A percentile compares a stretch with the other conserved stretches of the same genome.
phyloP scores from a whole-genome alignment of 2,113 vertebrate genomes.

The Macrotis lagotis region DNA sequence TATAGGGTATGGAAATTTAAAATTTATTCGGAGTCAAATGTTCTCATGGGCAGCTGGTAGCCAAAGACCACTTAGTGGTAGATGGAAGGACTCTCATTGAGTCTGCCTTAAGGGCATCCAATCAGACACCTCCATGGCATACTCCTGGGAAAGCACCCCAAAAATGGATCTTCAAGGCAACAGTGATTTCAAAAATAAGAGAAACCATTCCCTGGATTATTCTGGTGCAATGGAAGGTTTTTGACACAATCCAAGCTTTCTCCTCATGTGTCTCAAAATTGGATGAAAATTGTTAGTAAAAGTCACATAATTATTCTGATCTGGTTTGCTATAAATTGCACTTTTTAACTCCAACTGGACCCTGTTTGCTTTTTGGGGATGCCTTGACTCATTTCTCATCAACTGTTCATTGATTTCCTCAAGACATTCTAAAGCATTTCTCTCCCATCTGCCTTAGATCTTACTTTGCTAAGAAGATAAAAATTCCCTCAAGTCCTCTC shows the following conservation, averaged over 20 bases:
- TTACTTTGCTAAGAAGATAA: background rate
- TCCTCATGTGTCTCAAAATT: background rate
- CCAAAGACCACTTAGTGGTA: background rate
- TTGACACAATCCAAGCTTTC: background rate
- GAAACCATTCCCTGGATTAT: background rate
- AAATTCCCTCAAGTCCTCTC: background rate
- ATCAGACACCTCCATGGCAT: background rate
- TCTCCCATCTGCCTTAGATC: background rate
- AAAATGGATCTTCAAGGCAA: background rate
- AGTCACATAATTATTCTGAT: background rate
- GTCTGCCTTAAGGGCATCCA: background rate
- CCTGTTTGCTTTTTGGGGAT: background rate
- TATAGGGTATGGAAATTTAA: conserved; percentile 49
- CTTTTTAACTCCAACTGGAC: background rate
- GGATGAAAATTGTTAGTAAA: background rate
- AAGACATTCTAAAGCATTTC: background rate
- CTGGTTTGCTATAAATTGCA: background rate
- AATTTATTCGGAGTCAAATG: background rate
- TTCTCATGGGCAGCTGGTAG: background rate
- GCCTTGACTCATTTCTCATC: background rate
- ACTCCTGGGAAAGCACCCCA: background rate
- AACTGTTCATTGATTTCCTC: background rate
- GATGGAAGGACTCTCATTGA: background rate
- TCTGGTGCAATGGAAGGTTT: background rate
- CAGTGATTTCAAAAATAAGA: background rate